Evolutionary conservation across 2,888 invertebrate genomes (phyloP).

Genomic region (Trissolcus brochymenae): DNA sequence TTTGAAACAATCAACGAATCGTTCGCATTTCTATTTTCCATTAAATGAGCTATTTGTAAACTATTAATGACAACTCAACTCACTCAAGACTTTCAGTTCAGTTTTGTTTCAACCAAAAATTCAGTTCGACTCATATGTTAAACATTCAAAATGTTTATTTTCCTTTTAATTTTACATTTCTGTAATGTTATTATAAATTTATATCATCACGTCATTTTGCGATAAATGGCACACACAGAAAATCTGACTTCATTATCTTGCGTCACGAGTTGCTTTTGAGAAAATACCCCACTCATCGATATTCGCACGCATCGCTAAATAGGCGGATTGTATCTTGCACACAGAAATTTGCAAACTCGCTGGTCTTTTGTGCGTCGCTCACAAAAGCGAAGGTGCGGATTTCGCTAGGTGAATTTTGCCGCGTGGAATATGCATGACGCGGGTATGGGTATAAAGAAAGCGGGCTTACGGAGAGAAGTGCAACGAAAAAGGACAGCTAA

Average conservation of each 20-base stretch:
- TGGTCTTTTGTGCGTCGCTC: slow-evolving; percentile 25
- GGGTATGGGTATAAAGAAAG: slow-evolving; percentile 43
- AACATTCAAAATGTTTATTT: too few relatives aligned
- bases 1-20: too few relatives aligned
- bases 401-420: slow-evolving; percentile 58
- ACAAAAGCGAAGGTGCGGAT: slow-evolving; percentile 36
- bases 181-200: too few relatives aligned
- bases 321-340: slow-evolving; percentile 20
- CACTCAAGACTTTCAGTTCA: too few relatives aligned
- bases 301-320: background rate
- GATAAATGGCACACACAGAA: too few relatives aligned
- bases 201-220: too few relatives aligned
- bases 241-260: background rate
- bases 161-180: too few relatives aligned
- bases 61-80: too few relatives aligned
- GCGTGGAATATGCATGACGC: slow-evolving; percentile 58
- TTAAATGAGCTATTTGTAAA: too few relatives aligned
- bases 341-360: slow-evolving; percentile 40
- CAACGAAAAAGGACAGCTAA: slow-evolving; percentile 32
- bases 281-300: background rate
- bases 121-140: too few relatives aligned
- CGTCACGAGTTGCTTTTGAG: background rate
- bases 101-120: too few relatives aligned
- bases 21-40: too few relatives aligned
- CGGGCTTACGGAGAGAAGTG: slow-evolving; percentile 36